Evolutionary conservation across 2,113 vertebrate genomes (phyloP).

Genomic region (Pelecanus crispus): DNA sequence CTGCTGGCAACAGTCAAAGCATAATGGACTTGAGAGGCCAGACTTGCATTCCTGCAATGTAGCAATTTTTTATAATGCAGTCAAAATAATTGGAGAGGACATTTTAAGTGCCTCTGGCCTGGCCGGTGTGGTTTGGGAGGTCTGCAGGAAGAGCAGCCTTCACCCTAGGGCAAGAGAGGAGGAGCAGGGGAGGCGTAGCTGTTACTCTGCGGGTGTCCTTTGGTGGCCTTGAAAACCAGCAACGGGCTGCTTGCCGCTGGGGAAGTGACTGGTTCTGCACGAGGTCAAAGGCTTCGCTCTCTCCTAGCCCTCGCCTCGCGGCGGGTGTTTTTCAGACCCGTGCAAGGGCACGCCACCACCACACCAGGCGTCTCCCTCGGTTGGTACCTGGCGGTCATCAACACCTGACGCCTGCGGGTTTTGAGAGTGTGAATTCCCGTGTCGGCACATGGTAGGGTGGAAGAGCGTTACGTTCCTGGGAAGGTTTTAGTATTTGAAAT

Average conservation of each 20-base stretch:
- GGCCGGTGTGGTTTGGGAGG: fast-evolving
- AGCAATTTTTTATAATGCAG: neutral
- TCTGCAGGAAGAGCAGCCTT: neutral
- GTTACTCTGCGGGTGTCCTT: neutral
- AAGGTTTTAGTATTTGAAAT: neutral
- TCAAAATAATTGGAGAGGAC: neutral
- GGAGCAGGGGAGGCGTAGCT: neutral
- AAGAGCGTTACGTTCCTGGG: neutral
- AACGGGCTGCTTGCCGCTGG: neutral
- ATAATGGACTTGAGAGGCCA: conserved; percentile 32
- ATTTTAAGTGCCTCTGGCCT: neutral
- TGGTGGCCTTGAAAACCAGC: neutral
- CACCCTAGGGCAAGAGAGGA: neutral
- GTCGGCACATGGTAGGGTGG: neutral
- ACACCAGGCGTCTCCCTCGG: fast-evolving
- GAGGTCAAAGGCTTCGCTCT: neutral
- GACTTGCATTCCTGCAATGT: neutral
- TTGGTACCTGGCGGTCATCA: neutral
- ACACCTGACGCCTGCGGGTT: fast-evolving
- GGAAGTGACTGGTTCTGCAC: neutral
- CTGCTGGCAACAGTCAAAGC: conserved; percentile 20
- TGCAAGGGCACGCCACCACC: neutral
- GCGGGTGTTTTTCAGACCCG: fast-evolving
- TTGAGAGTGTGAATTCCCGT: neutral
- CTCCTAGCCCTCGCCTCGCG: neutral